phyloP scores from a whole-genome alignment of 2,797 vertebrate genomes.

The Percopsis omiscomaycus region DNA sequence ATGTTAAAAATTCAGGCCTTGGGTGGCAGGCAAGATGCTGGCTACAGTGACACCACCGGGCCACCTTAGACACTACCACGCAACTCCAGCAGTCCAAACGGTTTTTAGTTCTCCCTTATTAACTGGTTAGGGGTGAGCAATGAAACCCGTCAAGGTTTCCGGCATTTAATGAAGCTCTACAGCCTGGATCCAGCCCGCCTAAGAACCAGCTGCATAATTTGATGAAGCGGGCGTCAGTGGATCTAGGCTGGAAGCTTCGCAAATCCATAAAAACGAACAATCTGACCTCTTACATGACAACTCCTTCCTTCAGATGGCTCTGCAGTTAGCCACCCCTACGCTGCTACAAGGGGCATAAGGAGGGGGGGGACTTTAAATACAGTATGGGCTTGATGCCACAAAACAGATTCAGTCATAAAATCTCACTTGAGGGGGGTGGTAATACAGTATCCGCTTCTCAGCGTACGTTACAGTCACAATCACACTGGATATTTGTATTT shows the following conservation, averaged over 20 bases:
- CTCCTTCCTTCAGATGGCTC: conserved; percentile 5
- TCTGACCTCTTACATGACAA: neutral
- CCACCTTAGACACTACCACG: conserved; percentile 5
- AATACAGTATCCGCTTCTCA: neutral
- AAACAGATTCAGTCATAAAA: conserved; percentile 6
- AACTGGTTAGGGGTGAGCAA: too few species aligned
- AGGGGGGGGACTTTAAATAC: neutral
- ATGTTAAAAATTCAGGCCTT: conserved; percentile 67
- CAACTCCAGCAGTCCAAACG: too few species aligned
- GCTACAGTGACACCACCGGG: conserved; percentile 46
- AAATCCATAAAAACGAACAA: neutral
- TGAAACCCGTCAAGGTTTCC: too few species aligned
- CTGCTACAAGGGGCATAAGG: neutral
- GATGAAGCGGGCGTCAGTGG: too few species aligned
- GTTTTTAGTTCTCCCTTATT: too few species aligned
- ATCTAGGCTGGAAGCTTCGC: neutral
- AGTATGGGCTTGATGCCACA: conserved; percentile 6
- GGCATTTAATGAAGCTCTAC: too few species aligned
- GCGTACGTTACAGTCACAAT: conserved; percentile 2
- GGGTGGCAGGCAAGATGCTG: conserved; percentile 60
- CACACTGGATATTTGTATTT: conserved; percentile 4
- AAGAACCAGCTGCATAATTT: too few species aligned
- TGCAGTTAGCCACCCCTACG: conserved; percentile 1
- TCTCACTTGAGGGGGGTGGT: conserved; percentile 2
- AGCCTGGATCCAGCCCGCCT: too few species aligned